Evolutionary conservation across 2,113 vertebrate genomes (phyloP).

Genomic region (Vicugna pacos): DNA sequence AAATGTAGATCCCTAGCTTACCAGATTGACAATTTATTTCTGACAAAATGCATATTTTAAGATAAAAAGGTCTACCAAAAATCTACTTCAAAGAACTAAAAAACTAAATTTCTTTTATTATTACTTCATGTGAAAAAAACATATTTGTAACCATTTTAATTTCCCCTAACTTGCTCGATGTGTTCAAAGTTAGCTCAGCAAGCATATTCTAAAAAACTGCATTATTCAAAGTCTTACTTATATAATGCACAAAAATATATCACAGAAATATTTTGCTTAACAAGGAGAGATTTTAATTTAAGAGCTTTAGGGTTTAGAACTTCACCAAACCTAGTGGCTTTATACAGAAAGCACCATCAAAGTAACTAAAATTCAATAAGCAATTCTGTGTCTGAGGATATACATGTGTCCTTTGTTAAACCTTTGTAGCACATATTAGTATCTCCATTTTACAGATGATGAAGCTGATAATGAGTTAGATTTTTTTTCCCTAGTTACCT

Average conservation of each 20-base stretch:
- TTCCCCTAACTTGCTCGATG: conserved; percentile 1
- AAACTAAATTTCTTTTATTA: neutral
- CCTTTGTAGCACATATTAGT: neutral
- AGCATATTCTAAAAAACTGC: neutral
- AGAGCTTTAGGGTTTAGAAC: neutral
- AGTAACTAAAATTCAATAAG: neutral
- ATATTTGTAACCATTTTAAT: conserved; percentile 10
- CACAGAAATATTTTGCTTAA: neutral
- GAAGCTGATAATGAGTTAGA: neutral
- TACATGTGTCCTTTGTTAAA: neutral
- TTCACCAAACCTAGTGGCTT: neutral
- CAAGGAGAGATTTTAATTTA: neutral
- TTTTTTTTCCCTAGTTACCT: neutral
- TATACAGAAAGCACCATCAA: neutral
- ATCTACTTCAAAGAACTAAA: conserved; percentile 11
- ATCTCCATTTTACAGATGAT: neutral
- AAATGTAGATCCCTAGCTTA: neutral
- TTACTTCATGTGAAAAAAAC: conserved; percentile 28
- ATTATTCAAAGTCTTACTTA: conserved; percentile 5
- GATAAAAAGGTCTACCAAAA: conserved; percentile 35
- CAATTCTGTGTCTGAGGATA: neutral
- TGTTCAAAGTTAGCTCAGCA: neutral
- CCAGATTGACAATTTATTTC: neutral
- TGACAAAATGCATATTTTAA: conserved; percentile 12
- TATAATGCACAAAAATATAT: neutral